These are phyloP conservation scores for Apamea crenata DNA, from an alignment of 2,888 invertebrate species.

Conservation along the genomic window DNA sequence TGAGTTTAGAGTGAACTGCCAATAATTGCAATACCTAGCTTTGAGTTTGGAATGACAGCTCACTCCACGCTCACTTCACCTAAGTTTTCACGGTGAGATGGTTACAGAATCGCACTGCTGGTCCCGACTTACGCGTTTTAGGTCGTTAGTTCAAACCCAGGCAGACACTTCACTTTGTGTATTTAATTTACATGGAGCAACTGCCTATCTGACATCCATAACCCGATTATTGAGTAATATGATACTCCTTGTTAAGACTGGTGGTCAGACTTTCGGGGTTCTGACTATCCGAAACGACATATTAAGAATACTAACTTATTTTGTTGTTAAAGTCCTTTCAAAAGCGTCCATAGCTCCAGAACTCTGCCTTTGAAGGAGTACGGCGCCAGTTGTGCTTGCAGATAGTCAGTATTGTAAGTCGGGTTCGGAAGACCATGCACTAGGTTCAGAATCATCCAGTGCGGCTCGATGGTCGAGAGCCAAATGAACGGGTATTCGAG, in stretches of 20 bases:
- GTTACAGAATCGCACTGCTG: no score
- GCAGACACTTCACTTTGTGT: no score
- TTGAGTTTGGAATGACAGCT: no score
- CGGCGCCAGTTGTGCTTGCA: slow-evolving; percentile 62
- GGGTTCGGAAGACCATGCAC: slow-evolving; percentile 72
- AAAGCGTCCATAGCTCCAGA: slow-evolving; percentile 24
- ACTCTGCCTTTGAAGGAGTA: slow-evolving; percentile 71
- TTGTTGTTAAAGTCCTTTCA: slow-evolving; percentile 16
- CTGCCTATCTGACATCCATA: neutral
- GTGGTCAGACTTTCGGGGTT: neutral
- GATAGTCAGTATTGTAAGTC: slow-evolving; percentile 65
- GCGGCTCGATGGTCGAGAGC: slow-evolving; percentile 72
- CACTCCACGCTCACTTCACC: no score
- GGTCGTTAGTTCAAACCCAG: no score
- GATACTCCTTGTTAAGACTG: neutral
- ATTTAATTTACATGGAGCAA: no score
- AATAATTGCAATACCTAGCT: no score
- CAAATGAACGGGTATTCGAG: slow-evolving; percentile 78
- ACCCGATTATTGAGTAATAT: neutral
- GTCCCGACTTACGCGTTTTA: no score
- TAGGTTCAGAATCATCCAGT: slow-evolving; percentile 67
- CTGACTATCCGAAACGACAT: neutral
- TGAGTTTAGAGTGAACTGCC: no score
- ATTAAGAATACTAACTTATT: slow-evolving; percentile 40
- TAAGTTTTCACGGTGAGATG: no score